A percentile compares a stretch with the other conserved stretches of the same genome.
Conservation (phyloP, 2,888 invertebrate genomes). For the Ichneumoninae sp. region DNA sequence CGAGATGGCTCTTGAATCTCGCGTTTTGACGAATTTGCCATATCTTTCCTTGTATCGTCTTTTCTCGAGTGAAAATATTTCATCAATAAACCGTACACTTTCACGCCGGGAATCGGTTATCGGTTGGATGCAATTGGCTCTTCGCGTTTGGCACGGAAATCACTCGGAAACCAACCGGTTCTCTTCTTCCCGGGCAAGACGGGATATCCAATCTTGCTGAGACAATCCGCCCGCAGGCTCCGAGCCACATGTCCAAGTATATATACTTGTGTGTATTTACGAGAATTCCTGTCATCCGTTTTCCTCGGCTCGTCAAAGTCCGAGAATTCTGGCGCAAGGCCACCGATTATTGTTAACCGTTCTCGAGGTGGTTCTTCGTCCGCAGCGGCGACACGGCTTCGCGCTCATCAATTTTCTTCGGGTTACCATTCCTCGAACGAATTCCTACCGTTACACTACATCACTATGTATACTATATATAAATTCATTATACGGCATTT, state of each 20-base stretch:
- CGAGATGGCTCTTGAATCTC: background rate
- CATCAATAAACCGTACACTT: background rate
- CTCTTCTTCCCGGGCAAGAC: background rate
- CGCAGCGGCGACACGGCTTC: background rate
- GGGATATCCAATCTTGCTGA: conserved; percentile 23
- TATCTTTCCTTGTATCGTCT: background rate
- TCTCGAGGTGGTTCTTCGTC: conserved; percentile 8
- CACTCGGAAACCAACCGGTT: background rate
- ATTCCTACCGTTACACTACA: background rate
- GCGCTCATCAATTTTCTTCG: conserved; percentile 22
- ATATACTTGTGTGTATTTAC: conserved; percentile 22
- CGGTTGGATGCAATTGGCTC: conserved; percentile 17
- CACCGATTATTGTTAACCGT: conserved; percentile 59
- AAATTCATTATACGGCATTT: background rate
- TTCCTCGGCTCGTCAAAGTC: conserved; percentile 62
- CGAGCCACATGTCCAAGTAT: conserved; percentile 9
- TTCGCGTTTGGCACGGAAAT: conserved; percentile 14
- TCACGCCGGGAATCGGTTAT: conserved; percentile 6
- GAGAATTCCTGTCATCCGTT: conserved; percentile 60
- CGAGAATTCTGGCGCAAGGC: conserved; percentile 61
- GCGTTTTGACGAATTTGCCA: background rate
- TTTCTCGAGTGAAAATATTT: background rate
- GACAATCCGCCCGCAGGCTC: background rate
- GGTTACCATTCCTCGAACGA: background rate
- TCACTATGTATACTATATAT: background rate